Base-by-base conservation (phyloP, 2,888 invertebrate genomes). In the Chelonus formosanus region DNA sequence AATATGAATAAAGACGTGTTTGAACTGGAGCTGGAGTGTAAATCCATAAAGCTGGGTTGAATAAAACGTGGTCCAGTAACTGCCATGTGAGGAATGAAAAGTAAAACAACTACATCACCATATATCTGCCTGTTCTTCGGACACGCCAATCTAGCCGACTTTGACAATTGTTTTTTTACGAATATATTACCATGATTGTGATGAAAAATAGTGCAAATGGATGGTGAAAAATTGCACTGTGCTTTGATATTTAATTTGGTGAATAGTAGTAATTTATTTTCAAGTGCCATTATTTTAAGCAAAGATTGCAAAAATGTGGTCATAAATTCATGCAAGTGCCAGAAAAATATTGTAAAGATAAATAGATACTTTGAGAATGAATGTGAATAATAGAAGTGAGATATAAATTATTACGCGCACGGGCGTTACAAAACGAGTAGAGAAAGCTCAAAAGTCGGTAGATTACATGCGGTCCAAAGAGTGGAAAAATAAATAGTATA, bases 11-110 rank as follows among this genome's bases (percentile, higher is more conserved):
- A 58, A 99, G 90, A 73, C 93, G 89, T 54, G 95, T 94, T 85
- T 98, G 98, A 5, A 98, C 98, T 72, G 94, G 92, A 43, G 98
- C 95, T 59, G 97, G 95, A 7, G 98, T 96, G 86, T 98, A 96
- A 80, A 99, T 98, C 99, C 99, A 99, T 70, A 99, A 88, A 40
- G 97, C 96, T 5, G 99, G 98, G 89, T 99, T 99, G 90, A 99
- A 99, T 74, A 99, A 91, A 68, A 99, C 94, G 88, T 98, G 97
- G 87, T 99, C 99, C 88, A 99, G 89, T 77, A 99, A 90, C 93
- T 99, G 97, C 92, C 93, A 93, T 80, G 92, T 93, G 82, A 93
- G 88, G 88, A 93, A 93, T 83, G 93, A 93, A 90, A 93, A 92
- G 89, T 92, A 94, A 89, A 93, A 93, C 86, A 92, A 91, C 93